These are phyloP conservation scores for Acrobasis suavella DNA, from an alignment of 2,888 invertebrate genomes.

Conservation along the genomic window DNA sequence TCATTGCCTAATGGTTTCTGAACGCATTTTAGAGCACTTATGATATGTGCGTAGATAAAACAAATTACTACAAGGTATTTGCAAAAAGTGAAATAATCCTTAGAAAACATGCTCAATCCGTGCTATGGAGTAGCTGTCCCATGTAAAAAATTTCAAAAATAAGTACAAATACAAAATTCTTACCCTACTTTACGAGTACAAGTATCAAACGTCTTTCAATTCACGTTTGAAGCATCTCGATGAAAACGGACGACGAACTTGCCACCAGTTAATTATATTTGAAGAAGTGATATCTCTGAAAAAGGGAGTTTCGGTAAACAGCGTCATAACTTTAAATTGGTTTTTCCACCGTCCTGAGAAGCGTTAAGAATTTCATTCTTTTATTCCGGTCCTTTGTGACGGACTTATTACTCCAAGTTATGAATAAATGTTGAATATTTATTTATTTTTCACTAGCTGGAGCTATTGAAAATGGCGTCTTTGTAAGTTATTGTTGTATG, in stretches of 20 bases:
- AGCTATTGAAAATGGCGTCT: conserved; percentile 7
- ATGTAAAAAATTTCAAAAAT: no score
- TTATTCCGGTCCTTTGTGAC: conserved; percentile 43
- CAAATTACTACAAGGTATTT: no score
- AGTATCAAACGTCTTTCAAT: conserved; percentile 13
- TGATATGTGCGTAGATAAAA: no score
- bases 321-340: conserved; percentile 61
- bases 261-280: conserved; percentile 56
- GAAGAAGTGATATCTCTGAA: conserved; percentile 53
- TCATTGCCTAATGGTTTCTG: no score
- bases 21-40: no score
- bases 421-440: conserved; percentile 30
- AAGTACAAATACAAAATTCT: neutral
- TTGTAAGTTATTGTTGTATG: neutral
- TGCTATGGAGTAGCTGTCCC: no score
- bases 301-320: conserved; percentile 61
- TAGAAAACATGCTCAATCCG: no score
- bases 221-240: conserved; percentile 31
- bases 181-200: neutral
- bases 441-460: conserved; percentile 18
- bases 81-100: no score
- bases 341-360: conserved; percentile 48
- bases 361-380: conserved; percentile 47
- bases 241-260: conserved; percentile 42
- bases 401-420: conserved; percentile 30